phyloP scores from a whole-genome alignment of 1,140 invertebrate species.

The Belonocnema kinseyi region DNA sequence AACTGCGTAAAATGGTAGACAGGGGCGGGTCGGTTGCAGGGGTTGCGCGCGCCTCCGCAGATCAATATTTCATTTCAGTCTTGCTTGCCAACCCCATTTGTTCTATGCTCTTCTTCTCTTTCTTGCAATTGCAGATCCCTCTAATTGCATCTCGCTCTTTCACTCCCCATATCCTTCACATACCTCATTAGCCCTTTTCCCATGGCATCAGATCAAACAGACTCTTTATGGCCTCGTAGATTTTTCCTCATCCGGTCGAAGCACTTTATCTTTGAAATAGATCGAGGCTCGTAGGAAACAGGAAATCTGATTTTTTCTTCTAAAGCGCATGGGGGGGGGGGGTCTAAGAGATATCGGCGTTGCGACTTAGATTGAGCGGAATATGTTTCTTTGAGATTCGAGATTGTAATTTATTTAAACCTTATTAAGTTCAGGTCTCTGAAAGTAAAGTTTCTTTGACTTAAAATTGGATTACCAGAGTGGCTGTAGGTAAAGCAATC shows the following conservation, averaged over 20 bases:
- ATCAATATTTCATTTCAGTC: constrained; percentile 75
- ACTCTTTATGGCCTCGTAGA: constrained; percentile 34
- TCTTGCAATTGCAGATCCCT: constrained; percentile 37
- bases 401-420: too few species aligned
- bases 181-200: constrained; percentile 37
- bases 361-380: too few species aligned
- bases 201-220: not conserved
- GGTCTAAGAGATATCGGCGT: not conserved
- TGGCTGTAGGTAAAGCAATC: too few species aligned
- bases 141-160: constrained; percentile 33
- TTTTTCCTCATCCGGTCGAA: constrained; percentile 22
- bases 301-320: not conserved
- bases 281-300: not conserved
- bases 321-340: not conserved
- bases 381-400: too few species aligned
- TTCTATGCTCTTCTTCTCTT: constrained; percentile 48
- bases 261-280: not conserved
- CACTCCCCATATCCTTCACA: constrained; percentile 6
- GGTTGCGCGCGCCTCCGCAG: constrained; percentile 72
- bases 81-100: constrained; percentile 60
- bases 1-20: constrained; percentile 50
- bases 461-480: too few species aligned
- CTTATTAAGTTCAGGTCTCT: too few species aligned
- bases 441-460: too few species aligned
- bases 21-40: constrained; percentile 72